These are phyloP conservation scores for Eubasilissa splendida DNA, from an alignment of 2,888 invertebrate species.

Conservation along the genomic window DNA sequence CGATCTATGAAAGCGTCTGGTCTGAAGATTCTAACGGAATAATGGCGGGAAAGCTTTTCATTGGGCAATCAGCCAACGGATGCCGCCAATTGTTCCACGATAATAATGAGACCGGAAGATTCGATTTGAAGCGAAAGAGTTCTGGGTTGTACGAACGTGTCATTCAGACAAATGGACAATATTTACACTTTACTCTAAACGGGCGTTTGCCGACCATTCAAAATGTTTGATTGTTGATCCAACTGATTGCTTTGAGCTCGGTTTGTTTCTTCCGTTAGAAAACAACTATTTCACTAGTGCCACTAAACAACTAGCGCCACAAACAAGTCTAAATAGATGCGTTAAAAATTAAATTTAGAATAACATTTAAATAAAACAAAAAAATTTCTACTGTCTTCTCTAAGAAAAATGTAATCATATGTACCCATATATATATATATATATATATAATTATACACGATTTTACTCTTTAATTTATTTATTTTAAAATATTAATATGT, in stretches of 20 bases:
- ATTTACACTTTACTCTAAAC: slow-evolving; percentile 51
- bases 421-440: too few relatives aligned
- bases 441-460: too few relatives aligned
- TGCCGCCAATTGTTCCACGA: slow-evolving; percentile 52
- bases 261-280: too few relatives aligned
- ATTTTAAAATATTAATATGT: too few relatives aligned
- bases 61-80: slow-evolving; percentile 54
- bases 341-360: too few relatives aligned
- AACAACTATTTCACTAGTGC: too few relatives aligned
- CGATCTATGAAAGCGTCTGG: slow-evolving; percentile 31
- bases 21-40: slow-evolving; percentile 29
- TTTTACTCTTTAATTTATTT: too few relatives aligned
- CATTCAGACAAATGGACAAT: slow-evolving; percentile 53
- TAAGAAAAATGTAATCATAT: too few relatives aligned
- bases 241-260: slow-evolving; percentile 18
- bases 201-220: slow-evolving; percentile 18
- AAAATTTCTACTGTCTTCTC: too few relatives aligned
- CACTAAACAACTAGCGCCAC: too few relatives aligned
- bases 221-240: slow-evolving; percentile 19
- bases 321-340: too few relatives aligned
- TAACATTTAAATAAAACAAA: too few relatives aligned
- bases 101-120: slow-evolving; percentile 57
- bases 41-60: slow-evolving; percentile 53
- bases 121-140: slow-evolving; percentile 50
- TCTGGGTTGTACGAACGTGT: slow-evolving; percentile 49